Conservation (phyloP, 2,888 invertebrate species). For the Venusia cambrica region DNA sequence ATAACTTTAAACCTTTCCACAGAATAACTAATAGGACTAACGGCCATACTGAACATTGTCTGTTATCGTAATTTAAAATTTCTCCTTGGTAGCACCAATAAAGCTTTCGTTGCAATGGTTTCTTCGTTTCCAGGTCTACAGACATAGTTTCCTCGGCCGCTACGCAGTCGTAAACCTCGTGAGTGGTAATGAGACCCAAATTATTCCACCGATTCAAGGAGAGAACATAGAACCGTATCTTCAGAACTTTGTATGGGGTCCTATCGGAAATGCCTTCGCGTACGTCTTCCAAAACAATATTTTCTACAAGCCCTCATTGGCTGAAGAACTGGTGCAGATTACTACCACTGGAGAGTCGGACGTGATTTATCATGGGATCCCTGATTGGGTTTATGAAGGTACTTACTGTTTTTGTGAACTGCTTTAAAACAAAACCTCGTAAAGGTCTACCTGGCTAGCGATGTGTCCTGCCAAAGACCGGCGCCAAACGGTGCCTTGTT, state of each 20-base stretch:
- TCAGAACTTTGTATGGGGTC: conserved; percentile 90
- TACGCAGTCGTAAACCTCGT: conserved; percentile 86
- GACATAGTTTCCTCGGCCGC: conserved; percentile 88
- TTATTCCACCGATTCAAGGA: conserved; percentile 46
- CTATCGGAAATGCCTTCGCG: conserved; percentile 85
- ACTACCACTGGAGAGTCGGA: conserved; percentile 83
- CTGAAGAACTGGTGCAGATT: conserved; percentile 71
- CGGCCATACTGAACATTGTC: too few species aligned
- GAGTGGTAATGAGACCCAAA: conserved; percentile 59
- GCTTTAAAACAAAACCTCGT: too few species aligned
- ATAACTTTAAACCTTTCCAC: too few species aligned
- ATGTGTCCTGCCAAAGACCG: too few species aligned
- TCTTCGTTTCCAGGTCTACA: conserved; percentile 82
- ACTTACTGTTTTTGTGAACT: conserved; percentile 19
- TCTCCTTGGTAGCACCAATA: too few species aligned
- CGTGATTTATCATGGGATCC: conserved; percentile 90
- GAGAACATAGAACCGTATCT: conserved; percentile 66
- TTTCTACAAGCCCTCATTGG: conserved; percentile 84
- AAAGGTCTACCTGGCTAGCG: too few species aligned
- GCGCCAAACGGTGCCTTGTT: too few species aligned
- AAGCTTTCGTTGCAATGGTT: not conserved
- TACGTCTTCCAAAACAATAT: conserved; percentile 89
- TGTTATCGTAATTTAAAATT: too few species aligned
- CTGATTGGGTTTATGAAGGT: conserved; percentile 98
- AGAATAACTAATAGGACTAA: too few species aligned